Base-by-base conservation (phyloP, 2,888 invertebrate genomes). In the Mayetiola destructor region DNA sequence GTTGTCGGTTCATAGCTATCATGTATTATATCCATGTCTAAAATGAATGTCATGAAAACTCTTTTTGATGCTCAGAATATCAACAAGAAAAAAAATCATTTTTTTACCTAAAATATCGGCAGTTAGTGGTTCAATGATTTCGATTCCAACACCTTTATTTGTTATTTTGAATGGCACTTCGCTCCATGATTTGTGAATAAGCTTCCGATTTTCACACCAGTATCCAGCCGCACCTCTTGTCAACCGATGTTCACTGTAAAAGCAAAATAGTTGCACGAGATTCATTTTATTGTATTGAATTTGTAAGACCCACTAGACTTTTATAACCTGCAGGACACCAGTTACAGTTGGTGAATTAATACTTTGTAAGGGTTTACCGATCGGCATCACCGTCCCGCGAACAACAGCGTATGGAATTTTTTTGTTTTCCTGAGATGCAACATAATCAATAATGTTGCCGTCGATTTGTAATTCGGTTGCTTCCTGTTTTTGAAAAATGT, bases 181-280 rank as follows among this genome's bases (percentile, higher is more conserved):
- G 68, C 89, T 88, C 66, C 80, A 81, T 10, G 85, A 81, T 65
- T 87, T 84, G 65, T 88, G 84, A 60, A 91, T 81, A 1, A 84
- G 80, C 61, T 85, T 79, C 37, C 85, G 82, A 65, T 85, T 84
- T 64, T 90, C 87, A 0, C 85, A 82, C 89, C 89, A 89, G 71
- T 88, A 88, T 4, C 89, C 89, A n/a, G 85, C 82, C 5, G 85
- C 82, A 32, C 82, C 85, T 64, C 88, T 76, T n/a, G 87, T 84
- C 61, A 88, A 80, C 5, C 86, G 82, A 75, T 88, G 88, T 71
- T 89, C 88, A 65, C 85, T 85, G 62, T 0, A 58, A 56, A 16
- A 18, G 27, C 16, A 18, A 48, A 18, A 16, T 23, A 10, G 20
- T 37, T 23, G n/a, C 3, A 30, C 3, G 32, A 4, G 21, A 5